phyloP scores from a whole-genome alignment of 1,140 invertebrate genomes.

The Augochlora pura region DNA sequence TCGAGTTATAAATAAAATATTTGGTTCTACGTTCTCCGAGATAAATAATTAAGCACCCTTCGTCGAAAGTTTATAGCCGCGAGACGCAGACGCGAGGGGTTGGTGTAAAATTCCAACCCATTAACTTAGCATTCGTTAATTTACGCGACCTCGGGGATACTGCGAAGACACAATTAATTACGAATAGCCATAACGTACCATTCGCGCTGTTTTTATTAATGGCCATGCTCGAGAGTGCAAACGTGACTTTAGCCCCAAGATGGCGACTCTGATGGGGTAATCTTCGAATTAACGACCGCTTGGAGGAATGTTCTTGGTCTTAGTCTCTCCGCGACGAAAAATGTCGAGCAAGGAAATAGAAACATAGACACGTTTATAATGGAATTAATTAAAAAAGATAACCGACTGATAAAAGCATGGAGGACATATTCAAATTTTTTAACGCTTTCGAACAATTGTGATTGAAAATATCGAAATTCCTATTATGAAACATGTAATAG shows the following conservation, averaged over 20 bases:
- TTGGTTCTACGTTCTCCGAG: not conserved
- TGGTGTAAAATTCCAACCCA: conserved; percentile 31
- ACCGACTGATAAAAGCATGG: too few relatives aligned
- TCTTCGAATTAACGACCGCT: conserved; percentile 46
- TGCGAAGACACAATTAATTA: conserved; percentile 43
- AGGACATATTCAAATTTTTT: too few relatives aligned
- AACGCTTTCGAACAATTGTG: too few relatives aligned
- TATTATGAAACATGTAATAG: too few relatives aligned
- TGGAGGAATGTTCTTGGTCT: conserved; percentile 12
- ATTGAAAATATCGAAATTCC: too few relatives aligned
- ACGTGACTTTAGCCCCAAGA: conserved; percentile 47
- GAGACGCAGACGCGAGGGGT: not conserved
- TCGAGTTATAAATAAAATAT: too few relatives aligned
- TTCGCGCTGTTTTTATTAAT: conserved; percentile 52
- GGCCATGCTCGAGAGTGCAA: conserved; percentile 40
- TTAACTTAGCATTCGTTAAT: conserved; percentile 44
- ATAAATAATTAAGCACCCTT: not conserved
- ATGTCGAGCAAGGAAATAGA: not conserved
- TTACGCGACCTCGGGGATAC: conserved; percentile 16
- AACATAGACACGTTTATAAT: too few relatives aligned
- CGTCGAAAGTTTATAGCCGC: not conserved
- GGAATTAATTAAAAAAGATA: too few relatives aligned
- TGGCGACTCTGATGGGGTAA: conserved; percentile 19
- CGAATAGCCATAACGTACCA: conserved; percentile 46
- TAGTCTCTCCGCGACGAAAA: not conserved